phyloP scores from a whole-genome alignment of 2,888 invertebrate genomes.

The Leptinotarsa peninsularis region DNA sequence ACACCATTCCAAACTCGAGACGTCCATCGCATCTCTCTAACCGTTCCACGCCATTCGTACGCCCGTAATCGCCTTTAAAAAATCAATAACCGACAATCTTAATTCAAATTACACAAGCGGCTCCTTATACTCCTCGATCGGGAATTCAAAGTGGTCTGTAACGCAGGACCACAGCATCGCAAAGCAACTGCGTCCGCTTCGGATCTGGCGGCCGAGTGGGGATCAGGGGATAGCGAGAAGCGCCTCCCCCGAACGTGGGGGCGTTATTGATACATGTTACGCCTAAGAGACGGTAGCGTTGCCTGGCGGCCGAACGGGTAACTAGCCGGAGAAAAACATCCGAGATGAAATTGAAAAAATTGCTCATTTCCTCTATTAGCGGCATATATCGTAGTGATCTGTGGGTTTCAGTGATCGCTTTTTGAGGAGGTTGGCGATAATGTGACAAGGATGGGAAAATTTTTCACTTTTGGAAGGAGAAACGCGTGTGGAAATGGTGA shows the following conservation, averaged over 20 bases:
- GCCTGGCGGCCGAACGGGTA: constrained; percentile 18
- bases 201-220: constrained; percentile 4
- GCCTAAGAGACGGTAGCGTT: constrained; percentile 26
- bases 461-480: not conserved
- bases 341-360: constrained; percentile 35
- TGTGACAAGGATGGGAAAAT: not conserved
- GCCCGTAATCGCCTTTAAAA: not conserved
- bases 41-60: not conserved
- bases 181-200: constrained; percentile 26
- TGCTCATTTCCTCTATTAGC: constrained; percentile 31
- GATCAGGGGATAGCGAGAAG: constrained; percentile 16
- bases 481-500: not conserved
- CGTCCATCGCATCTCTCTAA: not conserved
- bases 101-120: not conserved
- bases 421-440: not conserved
- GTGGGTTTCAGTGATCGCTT: constrained; percentile 22
- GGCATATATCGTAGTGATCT: constrained; percentile 24
- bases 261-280: constrained; percentile 32
- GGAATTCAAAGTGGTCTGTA: constrained; percentile 1
- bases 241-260: constrained; percentile 19
- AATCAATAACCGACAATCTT: constrained; percentile 7
- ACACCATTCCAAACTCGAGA: not conserved
- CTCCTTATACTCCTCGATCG: constrained; percentile 1
- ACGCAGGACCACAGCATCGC: constrained; percentile 6
- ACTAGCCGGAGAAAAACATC: constrained; percentile 15